Conservation (phyloP, 2,888 invertebrate species). For the Leucania comma region DNA sequence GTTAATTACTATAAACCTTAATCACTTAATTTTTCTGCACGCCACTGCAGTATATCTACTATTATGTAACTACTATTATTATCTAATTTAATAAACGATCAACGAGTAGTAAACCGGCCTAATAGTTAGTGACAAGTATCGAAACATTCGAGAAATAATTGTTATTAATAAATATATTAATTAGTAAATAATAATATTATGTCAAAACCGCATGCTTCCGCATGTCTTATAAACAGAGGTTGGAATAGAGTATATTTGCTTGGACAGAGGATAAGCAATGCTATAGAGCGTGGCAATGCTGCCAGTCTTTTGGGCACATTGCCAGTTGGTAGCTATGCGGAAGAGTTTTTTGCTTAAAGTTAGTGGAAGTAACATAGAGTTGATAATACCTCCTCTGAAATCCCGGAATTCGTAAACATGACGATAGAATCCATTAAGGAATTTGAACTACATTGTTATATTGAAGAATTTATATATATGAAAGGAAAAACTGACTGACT, state of each 20-base stretch:
- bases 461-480: too few relatives aligned
- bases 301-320: too few relatives aligned
- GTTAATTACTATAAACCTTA: conserved; percentile 24
- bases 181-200: conserved; percentile 23
- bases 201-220: conserved; percentile 11
- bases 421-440: too few relatives aligned
- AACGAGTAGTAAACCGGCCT: conserved; percentile 90
- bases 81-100: conserved; percentile 70
- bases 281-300: too few relatives aligned
- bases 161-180: conserved; percentile 43
- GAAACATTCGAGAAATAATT: conserved; percentile 60
- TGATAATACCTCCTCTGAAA: too few relatives aligned
- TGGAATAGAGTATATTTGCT: neutral
- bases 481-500: too few relatives aligned
- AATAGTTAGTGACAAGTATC: conserved; percentile 80
- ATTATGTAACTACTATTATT: conserved; percentile 44
- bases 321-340: too few relatives aligned
- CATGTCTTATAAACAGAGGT: conserved; percentile 2
- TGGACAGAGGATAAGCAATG: too few relatives aligned
- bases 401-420: too few relatives aligned
- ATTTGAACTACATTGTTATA: too few relatives aligned
- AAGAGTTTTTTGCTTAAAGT: too few relatives aligned
- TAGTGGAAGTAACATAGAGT: too few relatives aligned
- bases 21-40: conserved; percentile 25
- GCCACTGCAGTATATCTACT: conserved; percentile 44